Evolutionary conservation across 2,113 vertebrate species (phyloP), one percentile per base, ranked within the genome.

Genomic region (Carassius gibelio): DNA sequence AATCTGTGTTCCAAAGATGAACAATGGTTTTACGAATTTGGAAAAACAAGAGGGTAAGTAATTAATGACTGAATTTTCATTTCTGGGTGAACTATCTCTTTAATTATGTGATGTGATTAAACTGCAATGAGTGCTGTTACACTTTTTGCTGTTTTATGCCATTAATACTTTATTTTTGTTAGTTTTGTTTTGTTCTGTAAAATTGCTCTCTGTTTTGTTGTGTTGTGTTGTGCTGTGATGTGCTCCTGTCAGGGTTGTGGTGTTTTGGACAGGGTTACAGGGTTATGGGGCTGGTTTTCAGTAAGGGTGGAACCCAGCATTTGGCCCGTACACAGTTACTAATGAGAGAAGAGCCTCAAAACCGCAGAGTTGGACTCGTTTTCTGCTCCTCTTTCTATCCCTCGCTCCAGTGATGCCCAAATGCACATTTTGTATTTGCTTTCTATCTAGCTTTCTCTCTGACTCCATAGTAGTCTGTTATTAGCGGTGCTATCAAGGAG

Each of bases 401-500:
- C 64, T 64, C 62, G 30, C 61, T 71, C 36, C 2, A 15, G 77
- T 79, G 8, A 23, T 38, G 66, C 42, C 9, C 15, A 48, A 75
- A 76, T 21, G 77, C 79, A 55, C 82, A 48, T 66, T 8, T 19
- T 59, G 55, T 59, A 45, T 76, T 55, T 59, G 45, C 55, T 84
- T 11, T 83, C 71, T 71, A 13, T 75, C 50, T n/a, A 14, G 26
- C 59, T 64, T 57, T 34, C 72, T 81, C 75, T 85, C 45, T 78
- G 69, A 11, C 26, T 59, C 64, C 83, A 34, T 45, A 84, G 89
- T 88, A 90, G 92, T 84, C 93, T 94, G 90, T 94, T 91, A 94
- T 94, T 94, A 94, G 75, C 80, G 62, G 89, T 89, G 87, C 91
- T 93, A 93, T 93, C 92, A 90, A 90, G 90, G 89, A 88, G 92